Evolutionary conservation across 30 jellyfish, hydroid and myxozoan species (phyloP), one percentile per base, ranked within the genome.

Genomic region (Aurelia coerulea): DNA sequence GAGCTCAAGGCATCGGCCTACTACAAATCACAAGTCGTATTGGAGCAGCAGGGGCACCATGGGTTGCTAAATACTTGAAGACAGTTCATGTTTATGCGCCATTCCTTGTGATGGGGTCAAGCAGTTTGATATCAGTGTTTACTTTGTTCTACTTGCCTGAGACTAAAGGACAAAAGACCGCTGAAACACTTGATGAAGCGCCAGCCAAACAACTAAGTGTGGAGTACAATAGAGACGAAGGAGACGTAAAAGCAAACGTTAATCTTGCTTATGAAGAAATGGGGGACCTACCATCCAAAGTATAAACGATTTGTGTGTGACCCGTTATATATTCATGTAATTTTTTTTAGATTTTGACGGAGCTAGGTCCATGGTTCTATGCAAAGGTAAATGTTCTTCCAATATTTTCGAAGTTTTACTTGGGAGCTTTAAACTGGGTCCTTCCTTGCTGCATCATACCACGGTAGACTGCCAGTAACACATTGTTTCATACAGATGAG

Each of bases 11-110:
- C 23, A 79, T 92, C 75, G 97, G 98, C 18, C 81, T 69, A 33
- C 76, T 92, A 62, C 97, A 86, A 56, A 69, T 87, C n/a, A 52
- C 97, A 46, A 79, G 95, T 41, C 79, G 97, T 9, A 82, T 87
- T 17, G 98, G 98, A 1, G 94, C 95, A 23, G 97, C 97, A 51
- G 62, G 81, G 62, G 91, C 98, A 5, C 98, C 98, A 6, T 92
- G 98, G 98, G 91, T 92, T 9, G 93, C 98, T 11, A 73, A 76
- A 68, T 90, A 80, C 41, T 50, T 92, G 90, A 80, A 63, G 64
- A 62, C 10, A 10, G 76, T 83, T 39, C 97, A 92, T 73, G 35
- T 31, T 9, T 62, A 32, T 17, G 56, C 74, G 4, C 98, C 98
- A 3, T 92, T 86, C 71, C 51, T 84, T 46, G 78, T 92, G 54